Base-by-base conservation (phyloP, 1,140 invertebrate species). In the Hydropsyche tenuis region DNA sequence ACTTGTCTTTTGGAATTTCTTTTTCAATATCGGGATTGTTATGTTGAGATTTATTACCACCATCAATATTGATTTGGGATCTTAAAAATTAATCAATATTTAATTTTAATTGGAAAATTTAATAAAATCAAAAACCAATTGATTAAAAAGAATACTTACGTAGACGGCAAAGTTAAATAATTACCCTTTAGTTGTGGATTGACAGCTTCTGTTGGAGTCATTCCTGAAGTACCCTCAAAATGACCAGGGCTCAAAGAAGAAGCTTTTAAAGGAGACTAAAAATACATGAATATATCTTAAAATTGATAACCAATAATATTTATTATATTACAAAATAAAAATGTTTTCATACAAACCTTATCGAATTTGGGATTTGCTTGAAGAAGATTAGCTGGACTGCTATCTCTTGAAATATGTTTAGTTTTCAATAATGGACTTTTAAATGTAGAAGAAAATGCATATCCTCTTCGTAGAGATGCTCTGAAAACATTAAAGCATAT, bases 351-450 rank as follows among this genome's bases (percentile, higher is more conserved):
- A 12, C 22, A 4, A 51, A 68, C 65, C 16, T 68, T 68, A 12
- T 68, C 65, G 22, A 20, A 45, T 68, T 68, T 68, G 4, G 20
- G 7, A 43, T 1, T 27, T 6, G 23, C 25, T 60, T 22, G 22
- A 5, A 56, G 46, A 6, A 51, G 20, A 56, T 56, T 66, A 45
- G 16, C 45, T 16, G 45, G 65, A 18, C 43, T 68, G 42, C 6
- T 43, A 16, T 76, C 75, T 22, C 66, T 68, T 22, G 76, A 73
- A 22, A 77, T 68, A 18, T 75, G 69, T 60, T 69, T 63, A 20
- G 48, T 77, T 45, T 77, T 77, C 0, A 74, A n/a, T 11, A 77
- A 56, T 0, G 73, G 73, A 74, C 68, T 77, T 43, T 77, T 77
- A 16, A 66, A 43, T n/a, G 65, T 48, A 27, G 68, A 62, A 0